Evolutionary conservation across 2,888 invertebrate species (phyloP).

Genomic region (Spodoptera picta): DNA sequence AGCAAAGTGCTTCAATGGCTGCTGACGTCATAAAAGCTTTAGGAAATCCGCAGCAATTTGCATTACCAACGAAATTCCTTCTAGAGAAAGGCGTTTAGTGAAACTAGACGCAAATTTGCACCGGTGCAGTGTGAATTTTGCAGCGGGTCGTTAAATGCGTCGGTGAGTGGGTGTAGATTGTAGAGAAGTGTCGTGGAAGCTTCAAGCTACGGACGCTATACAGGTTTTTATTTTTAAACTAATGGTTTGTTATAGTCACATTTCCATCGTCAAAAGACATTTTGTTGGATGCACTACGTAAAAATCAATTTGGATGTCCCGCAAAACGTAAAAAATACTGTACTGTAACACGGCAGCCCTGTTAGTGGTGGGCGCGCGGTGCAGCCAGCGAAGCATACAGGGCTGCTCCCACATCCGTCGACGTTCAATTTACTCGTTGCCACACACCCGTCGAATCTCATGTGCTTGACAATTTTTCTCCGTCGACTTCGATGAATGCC

Average conservation of each 20-base stretch:
- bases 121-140: slow-evolving; percentile 51
- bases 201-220: slow-evolving; percentile 21
- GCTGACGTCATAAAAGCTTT: slow-evolving; percentile 36
- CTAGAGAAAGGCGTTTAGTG: slow-evolving; percentile 45
- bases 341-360: slow-evolving; percentile 42
- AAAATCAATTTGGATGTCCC: slow-evolving; percentile 27
- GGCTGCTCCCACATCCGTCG: slow-evolving; percentile 53
- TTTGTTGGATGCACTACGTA: slow-evolving; percentile 9
- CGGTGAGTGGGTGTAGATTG: slow-evolving; percentile 39
- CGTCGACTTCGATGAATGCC: slow-evolving; percentile 50
- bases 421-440: slow-evolving; percentile 67
- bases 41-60: slow-evolving; percentile 48
- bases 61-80: slow-evolving; percentile 51
- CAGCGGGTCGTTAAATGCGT: slow-evolving; percentile 49
- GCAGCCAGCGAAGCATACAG: slow-evolving; percentile 58
- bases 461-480: slow-evolving; percentile 59
- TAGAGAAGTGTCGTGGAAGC: slow-evolving; percentile 16
- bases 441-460: slow-evolving; percentile 48
- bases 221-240: neutral
- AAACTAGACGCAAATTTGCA: slow-evolving; percentile 48
- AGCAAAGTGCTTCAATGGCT: slow-evolving; percentile 19
- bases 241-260: slow-evolving; percentile 3
- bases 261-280: neutral
- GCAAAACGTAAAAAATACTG: slow-evolving; percentile 20
- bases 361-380: slow-evolving; percentile 40